A percentile compares a stretch with the other conserved stretches of the same genome.
Evolutionary conservation across 92 coral and sea anemone species (phyloP).

Genomic region (Galaxea fascicularis): DNA sequence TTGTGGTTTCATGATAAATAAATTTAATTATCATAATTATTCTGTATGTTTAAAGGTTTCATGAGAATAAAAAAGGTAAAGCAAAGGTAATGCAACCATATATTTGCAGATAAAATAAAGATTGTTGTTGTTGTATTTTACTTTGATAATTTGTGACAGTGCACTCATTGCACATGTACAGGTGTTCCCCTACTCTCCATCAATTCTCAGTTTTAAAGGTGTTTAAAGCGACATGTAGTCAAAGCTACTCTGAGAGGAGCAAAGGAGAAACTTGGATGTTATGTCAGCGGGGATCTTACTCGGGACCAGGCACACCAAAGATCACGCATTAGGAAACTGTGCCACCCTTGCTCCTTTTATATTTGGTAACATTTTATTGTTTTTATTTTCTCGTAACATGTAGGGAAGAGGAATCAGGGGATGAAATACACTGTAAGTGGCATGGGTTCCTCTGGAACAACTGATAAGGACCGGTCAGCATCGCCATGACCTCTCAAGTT

Average conservation of each 20-base stretch:
- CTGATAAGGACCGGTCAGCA: slow-evolving; percentile 6
- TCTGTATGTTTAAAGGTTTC: neutral
- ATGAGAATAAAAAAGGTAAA: neutral
- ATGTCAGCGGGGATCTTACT: slow-evolving; percentile 1
- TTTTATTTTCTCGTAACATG: neutral
- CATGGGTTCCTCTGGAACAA: neutral
- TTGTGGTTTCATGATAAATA: slow-evolving; percentile 7
- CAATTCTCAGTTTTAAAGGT: neutral
- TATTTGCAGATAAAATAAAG: too few relatives aligned
- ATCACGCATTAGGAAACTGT: neutral
- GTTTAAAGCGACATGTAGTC: slow-evolving; percentile 1
- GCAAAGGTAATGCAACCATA: slow-evolving; percentile 3
- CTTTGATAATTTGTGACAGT: slow-evolving; percentile 5
- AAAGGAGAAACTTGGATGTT: slow-evolving; percentile 8
- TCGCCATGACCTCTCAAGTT: neutral
- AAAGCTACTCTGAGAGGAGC: slow-evolving; percentile 1
- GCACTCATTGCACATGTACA: slow-evolving; percentile 2
- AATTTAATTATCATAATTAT: neutral
- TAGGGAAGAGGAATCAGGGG: slow-evolving; percentile 13
- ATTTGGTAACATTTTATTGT: too few relatives aligned
- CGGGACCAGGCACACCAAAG: slow-evolving; percentile 8
- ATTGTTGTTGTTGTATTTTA: too few relatives aligned
- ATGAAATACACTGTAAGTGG: slow-evolving; percentile 2
- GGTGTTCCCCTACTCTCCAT: neutral
- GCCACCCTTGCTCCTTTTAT: too few relatives aligned